Conservation (phyloP, 2,888 invertebrate species). For the Cenopis cana region DNA sequence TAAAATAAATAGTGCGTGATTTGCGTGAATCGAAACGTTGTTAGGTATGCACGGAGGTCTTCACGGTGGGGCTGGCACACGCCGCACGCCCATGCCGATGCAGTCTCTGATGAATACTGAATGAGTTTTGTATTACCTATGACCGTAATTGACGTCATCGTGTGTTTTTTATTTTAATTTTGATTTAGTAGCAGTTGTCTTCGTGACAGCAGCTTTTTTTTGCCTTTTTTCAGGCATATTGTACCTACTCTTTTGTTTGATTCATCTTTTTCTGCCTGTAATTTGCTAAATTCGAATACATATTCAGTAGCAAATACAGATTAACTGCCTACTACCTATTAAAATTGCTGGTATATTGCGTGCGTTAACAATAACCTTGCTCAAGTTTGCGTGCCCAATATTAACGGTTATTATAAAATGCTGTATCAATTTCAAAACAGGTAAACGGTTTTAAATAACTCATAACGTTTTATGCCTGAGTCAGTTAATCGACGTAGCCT, state of each 20-base stretch:
- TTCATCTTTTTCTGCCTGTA: neutral
- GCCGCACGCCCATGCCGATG: constrained; percentile 74
- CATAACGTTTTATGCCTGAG: constrained; percentile 19
- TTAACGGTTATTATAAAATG: constrained; percentile 36
- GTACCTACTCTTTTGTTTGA: neutral
- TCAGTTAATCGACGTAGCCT: constrained; percentile 40
- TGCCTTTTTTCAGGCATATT: neutral
- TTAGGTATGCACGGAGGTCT: constrained; percentile 62
- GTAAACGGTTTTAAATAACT: constrained; percentile 34
- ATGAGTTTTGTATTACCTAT: constrained; percentile 45
- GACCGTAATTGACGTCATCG: constrained; percentile 34
- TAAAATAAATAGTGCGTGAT: constrained; percentile 49
- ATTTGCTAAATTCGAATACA: neutral
- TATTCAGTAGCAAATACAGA: neutral
- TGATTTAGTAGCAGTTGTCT: neutral
- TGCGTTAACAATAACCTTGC: constrained; percentile 59
- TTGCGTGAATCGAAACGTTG: constrained; percentile 54
- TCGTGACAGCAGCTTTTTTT: neutral
- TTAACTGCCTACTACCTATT: neutral
- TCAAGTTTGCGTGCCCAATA: constrained; percentile 37
- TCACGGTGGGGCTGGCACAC: constrained; percentile 74
- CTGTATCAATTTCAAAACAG: constrained; percentile 41
- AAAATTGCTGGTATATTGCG: constrained; percentile 22
- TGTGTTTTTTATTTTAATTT: constrained; percentile 5
- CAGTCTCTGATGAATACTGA: constrained; percentile 66